phyloP scores from a whole-genome alignment of 2,888 invertebrate species.

The Torymus tubicola region DNA sequence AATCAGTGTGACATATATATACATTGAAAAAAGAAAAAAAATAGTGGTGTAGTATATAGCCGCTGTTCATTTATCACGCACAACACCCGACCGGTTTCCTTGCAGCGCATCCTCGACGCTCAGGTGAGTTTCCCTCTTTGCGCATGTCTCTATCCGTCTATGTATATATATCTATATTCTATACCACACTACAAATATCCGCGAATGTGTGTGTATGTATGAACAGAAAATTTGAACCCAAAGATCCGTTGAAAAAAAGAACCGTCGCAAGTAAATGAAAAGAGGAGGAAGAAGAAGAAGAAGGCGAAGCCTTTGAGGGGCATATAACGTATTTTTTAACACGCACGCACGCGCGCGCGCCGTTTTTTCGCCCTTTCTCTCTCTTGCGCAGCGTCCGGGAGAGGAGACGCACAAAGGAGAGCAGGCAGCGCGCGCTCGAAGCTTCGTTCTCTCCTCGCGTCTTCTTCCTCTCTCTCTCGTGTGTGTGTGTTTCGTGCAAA shows the following conservation, averaged over 20 bases:
- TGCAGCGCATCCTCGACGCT: too few relatives aligned
- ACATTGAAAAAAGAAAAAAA: too few relatives aligned
- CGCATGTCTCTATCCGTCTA: too few relatives aligned
- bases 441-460: constrained; percentile 10
- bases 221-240: neutral
- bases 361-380: constrained; percentile 7
- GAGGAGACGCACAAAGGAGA: constrained; percentile 23
- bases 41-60: too few relatives aligned
- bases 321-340: constrained; percentile 47
- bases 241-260: neutral
- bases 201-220: too few relatives aligned
- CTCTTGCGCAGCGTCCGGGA: constrained; percentile 9
- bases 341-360: constrained; percentile 4
- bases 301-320: constrained; percentile 23
- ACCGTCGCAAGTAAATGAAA: too few relatives aligned
- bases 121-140: too few relatives aligned
- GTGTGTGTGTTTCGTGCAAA: neutral
- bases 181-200: too few relatives aligned
- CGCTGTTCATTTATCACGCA: neutral
- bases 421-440: neutral
- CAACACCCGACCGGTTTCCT: neutral
- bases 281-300: constrained; percentile 11
- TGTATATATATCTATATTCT: too few relatives aligned
- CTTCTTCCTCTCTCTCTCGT: neutral
- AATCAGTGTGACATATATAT: too few relatives aligned